A percentile compares a stretch with the other conserved stretches of the same genome.
Conservation (phyloP, 2,888 invertebrate genomes). For the Notodonta dromedarius region DNA sequence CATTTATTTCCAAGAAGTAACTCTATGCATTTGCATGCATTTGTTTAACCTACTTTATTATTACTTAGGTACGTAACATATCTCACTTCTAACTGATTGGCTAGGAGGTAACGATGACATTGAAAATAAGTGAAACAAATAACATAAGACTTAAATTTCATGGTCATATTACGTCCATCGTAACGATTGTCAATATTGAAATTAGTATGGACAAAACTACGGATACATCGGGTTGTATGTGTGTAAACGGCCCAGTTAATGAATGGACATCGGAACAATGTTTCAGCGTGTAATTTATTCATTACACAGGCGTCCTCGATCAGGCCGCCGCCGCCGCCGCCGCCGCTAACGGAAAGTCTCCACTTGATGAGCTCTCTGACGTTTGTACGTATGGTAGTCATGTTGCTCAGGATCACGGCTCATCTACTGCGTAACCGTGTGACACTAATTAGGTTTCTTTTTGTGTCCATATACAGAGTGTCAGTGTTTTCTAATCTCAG, state of each 20-base stretch:
- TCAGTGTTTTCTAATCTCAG: not conserved
- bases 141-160: conserved; percentile 56
- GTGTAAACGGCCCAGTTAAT: conserved; percentile 68
- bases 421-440: conserved; percentile 8
- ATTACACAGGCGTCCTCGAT: conserved; percentile 82
- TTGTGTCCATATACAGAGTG: conserved; percentile 7
- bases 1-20: no score
- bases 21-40: no score
- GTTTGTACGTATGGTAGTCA: conserved; percentile 37
- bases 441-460: not conserved
- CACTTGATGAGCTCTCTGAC: conserved; percentile 65
- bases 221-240: conserved; percentile 49
- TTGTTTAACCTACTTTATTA: no score
- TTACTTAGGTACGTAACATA: not conserved
- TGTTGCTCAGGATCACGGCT: conserved; percentile 36
- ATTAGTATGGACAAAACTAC: conserved; percentile 60
- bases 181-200: conserved; percentile 75
- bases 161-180: conserved; percentile 52
- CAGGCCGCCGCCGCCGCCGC: conserved; percentile 45
- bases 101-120: not conserved
- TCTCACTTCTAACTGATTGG: not conserved
- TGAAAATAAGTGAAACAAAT: conserved; percentile 53
- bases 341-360: conserved; percentile 74
- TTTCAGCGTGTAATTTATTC: conserved; percentile 84
- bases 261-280: conserved; percentile 79